These are phyloP conservation scores for Takifugu rubripes DNA, from an alignment of 2,797 vertebrate genomes.

Conservation along the genomic window DNA sequence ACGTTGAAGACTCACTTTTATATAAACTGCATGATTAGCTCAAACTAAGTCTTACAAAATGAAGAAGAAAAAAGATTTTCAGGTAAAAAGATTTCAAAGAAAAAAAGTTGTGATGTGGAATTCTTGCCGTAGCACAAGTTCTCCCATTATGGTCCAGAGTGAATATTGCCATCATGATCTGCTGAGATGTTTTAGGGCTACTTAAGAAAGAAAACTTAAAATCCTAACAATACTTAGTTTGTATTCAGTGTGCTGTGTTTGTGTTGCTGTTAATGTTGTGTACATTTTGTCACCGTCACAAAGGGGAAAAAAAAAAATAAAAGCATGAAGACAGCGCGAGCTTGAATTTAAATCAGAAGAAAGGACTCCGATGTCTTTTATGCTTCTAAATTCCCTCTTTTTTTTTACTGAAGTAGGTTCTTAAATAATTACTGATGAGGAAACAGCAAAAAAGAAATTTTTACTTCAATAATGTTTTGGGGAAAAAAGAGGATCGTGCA, in stretches of 20 bases:
- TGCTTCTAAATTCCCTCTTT: neutral
- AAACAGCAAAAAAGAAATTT: too few species aligned
- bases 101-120: constrained; percentile 62
- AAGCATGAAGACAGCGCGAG: constrained; percentile 53
- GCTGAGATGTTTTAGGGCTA: constrained; percentile 65
- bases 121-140: constrained; percentile 75
- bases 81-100: constrained; percentile 39
- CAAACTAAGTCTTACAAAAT: constrained; percentile 41
- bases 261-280: constrained; percentile 66
- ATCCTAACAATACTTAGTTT: constrained; percentile 57
- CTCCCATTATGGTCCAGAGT: constrained; percentile 64
- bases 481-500: constrained; percentile 22
- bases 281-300: constrained; percentile 56
- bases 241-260: constrained; percentile 69
- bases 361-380: neutral
- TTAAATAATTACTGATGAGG: too few species aligned
- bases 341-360: constrained; percentile 28
- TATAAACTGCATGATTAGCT: constrained; percentile 74
- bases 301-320: constrained; percentile 35
- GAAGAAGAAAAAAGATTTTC: constrained; percentile 32
- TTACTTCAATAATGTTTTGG: neutral
- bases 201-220: constrained; percentile 12
- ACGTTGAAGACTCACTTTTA: constrained; percentile 40
- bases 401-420: neutral
- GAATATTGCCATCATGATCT: constrained; percentile 51